Conservation (phyloP, 1,140 invertebrate genomes). For the Trichomalopsis sarcophagae region DNA sequence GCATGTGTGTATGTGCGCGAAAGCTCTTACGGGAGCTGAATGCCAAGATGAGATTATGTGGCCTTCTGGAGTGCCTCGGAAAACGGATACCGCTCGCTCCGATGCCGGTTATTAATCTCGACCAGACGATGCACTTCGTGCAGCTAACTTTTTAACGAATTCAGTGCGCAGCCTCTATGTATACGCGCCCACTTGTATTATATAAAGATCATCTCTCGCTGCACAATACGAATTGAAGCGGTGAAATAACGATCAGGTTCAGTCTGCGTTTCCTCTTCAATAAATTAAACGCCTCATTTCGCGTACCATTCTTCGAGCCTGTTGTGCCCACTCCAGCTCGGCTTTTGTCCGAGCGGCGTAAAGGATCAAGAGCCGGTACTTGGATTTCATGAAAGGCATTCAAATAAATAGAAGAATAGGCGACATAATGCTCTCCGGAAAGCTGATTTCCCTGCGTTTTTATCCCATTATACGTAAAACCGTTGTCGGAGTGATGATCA, state of each 20-base stretch:
- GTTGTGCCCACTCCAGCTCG: neutral
- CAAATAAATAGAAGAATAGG: neutral
- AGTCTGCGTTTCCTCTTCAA: slow-evolving; percentile 38
- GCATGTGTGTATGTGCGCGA: neutral
- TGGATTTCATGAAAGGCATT: neutral
- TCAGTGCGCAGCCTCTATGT: neutral
- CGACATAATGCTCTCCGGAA: no score
- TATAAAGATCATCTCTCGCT: neutral
- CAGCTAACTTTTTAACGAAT: neutral
- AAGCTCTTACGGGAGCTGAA: neutral
- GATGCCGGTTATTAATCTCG: neutral
- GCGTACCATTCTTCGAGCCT: neutral
- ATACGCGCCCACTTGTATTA: neutral
- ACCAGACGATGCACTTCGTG: neutral
- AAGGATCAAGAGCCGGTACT: neutral
- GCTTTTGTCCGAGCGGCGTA: slow-evolving; percentile 3
- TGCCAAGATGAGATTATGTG: neutral
- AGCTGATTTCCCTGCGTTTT: no score
- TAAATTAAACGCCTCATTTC: slow-evolving; percentile 37
- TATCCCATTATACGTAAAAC: no score
- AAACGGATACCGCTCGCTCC: no score
- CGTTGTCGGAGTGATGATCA: no score
- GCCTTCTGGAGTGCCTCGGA: neutral
- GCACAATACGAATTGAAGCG: slow-evolving; percentile 44
- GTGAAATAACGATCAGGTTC: slow-evolving; percentile 36